Conservation (phyloP, 2,888 invertebrate species). For the Cyclophora punctaria region DNA sequence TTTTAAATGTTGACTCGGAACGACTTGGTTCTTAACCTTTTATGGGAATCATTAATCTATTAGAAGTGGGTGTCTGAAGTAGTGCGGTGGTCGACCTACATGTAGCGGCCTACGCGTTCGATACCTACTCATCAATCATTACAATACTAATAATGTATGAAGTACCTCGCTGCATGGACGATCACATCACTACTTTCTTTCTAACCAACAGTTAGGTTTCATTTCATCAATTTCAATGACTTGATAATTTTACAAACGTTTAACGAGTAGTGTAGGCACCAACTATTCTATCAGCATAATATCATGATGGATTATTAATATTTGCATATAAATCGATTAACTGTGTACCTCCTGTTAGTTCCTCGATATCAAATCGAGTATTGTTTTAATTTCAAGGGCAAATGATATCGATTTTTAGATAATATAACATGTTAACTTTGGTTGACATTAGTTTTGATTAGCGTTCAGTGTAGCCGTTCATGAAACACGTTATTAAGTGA, state of each 20-base stretch:
- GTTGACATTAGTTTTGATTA: background rate
- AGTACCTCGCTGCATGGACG: constrained; percentile 32
- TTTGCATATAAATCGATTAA: constrained; percentile 30
- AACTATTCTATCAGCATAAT: constrained; percentile 18
- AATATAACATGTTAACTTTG: constrained; percentile 10
- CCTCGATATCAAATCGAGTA: constrained; percentile 18
- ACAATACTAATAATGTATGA: constrained; percentile 30
- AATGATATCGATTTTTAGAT: constrained; percentile 19
- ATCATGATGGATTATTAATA: constrained; percentile 13
- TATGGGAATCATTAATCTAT: constrained; percentile 40
- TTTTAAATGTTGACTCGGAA: constrained; percentile 10
- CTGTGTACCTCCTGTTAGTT: constrained; percentile 17
- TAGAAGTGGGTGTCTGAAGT: constrained; percentile 49
- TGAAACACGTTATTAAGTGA: constrained; percentile 18
- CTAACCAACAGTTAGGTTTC: constrained; percentile 10
- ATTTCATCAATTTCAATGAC: constrained; percentile 13
- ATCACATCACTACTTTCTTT: constrained; percentile 15
- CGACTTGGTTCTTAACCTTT: constrained; percentile 25
- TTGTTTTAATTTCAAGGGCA: constrained; percentile 24
- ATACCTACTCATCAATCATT: constrained; percentile 62
- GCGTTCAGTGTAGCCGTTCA: background rate
- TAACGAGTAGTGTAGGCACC: no score
- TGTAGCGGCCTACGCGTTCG: constrained; percentile 52
- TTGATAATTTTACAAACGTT: no score
- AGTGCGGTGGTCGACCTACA: constrained; percentile 45